Base-by-base conservation (phyloP, 1,140 invertebrate species). In the Rhynchophorus ferrugineus region DNA sequence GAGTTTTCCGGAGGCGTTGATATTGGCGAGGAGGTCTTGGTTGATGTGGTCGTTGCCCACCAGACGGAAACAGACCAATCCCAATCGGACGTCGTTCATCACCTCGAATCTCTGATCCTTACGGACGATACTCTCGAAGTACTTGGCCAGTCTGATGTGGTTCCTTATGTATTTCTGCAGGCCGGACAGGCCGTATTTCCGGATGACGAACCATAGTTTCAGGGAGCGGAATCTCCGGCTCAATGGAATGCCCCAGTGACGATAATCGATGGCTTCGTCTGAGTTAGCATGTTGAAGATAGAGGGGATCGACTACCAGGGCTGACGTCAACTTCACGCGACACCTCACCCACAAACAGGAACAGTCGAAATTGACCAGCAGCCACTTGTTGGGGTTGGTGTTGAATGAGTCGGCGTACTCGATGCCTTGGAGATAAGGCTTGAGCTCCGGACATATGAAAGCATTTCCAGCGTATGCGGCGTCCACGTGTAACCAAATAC, bases 361-460 rank as follows among this genome's bases (percentile, higher is more conserved):
- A 61, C 89, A 92, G 64, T 95, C 92, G 61, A 92, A 93, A 66
- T 91, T 91, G 0, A 88, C 83, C 14, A 95, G 69, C 61, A 95
- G 74, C 83, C 90, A 93, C 71, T 96, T 96, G 67, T 94, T 94
- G 0, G 91, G 87, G 71, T 96, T 96, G 1, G 87, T 89, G 63
- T 94, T 94, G 66, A 95, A 89, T 0, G 90, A 93, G 63, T 88
- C 86, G 0, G 88, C 91, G 65, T 87, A 82, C 72, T 92, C 84
- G 16, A 93, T 79, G 2, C 89, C 83, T 52, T 79, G 75, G 65
- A 89, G 81, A 20, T 88, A 72, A 21, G 76, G 73, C 55, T 84
- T 74, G 69, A 90, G 79, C 70, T 93, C 90, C 0, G 88, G 87
- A 55, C 90, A 87, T 49, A 94, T 88, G 60, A 92, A 86, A 0